Base-by-base conservation (phyloP, 2,888 invertebrate genomes). In the Gymnoscelis rufifasciata region DNA sequence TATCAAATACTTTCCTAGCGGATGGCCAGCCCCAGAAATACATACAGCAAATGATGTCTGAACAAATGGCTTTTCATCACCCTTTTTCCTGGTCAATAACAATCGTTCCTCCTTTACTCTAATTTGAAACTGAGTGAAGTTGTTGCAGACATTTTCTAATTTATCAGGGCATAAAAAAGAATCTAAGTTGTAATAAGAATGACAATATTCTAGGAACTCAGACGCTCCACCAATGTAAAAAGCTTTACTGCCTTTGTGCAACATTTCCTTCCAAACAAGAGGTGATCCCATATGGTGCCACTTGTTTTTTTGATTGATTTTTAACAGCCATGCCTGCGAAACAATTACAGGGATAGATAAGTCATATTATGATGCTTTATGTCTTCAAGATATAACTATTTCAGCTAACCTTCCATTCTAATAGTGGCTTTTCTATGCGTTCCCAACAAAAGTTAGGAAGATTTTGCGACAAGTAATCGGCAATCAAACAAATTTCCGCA, bases 121-220 rank as follows among this genome's bases (percentile, higher is more conserved):
- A 29, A 57, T 69, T 49, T 71, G 57, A 43, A 64, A 80, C 51
- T 86, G 83, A 19, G 53, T 46, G 49, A 67, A 64, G 44, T 74
- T 81, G 7, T 68, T 54, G 1, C 73, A 53, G 19, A 86, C 57
- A 11, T 66, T 66, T 49, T 73, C 64, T 46, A 76, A 72, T 59
- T 71, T 79, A 28, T 77, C 70, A 26, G 68, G 49, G 6, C 72
- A 56, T 37, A 82, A 53, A 56, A 76, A 81, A 6, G 67, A 56
- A 57, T 86, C 82, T 51, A 86, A 78, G 27, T 79, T 56, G 58
- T 92, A 92, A 71, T 91, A 92, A 26, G 91, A 89, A 66, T 89
- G 82, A 56, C 90, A 87, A 57, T 91, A 91, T 65, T 92, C 90
- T 74, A 90, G 86, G 78, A 92, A 92, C 44, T 91, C 89, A 29